Conservation (phyloP, 2,113 vertebrate species). For the Sinosuthora webbiana region DNA sequence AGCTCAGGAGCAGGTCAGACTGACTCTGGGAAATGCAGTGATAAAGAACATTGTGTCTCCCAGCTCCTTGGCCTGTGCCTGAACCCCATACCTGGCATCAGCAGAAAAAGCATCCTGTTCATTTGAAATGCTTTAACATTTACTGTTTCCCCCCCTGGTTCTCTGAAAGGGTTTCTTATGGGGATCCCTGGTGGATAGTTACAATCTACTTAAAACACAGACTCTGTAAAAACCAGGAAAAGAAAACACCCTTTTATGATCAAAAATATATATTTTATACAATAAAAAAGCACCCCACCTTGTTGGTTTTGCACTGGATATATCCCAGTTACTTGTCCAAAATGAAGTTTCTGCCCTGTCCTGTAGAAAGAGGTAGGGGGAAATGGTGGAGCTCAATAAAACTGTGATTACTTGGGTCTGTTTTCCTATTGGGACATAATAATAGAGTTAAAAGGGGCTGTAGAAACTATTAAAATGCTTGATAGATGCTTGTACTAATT, state of each 20-base stretch:
- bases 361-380: neutral
- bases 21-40: neutral
- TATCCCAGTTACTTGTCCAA: slow-evolving; percentile 6
- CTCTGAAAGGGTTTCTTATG: slow-evolving; percentile 37
- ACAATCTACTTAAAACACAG: slow-evolving; percentile 33
- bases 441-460: neutral
- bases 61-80: slow-evolving; percentile 6
- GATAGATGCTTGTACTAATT: neutral
- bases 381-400: slow-evolving; percentile 7
- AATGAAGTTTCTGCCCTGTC: slow-evolving; percentile 40
- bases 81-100: slow-evolving; percentile 36
- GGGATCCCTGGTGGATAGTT: slow-evolving; percentile 41
- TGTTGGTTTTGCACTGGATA: slow-evolving; percentile 13
- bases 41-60: slow-evolving; percentile 26
- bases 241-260: slow-evolving; percentile 56
- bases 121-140: slow-evolving; percentile 39
- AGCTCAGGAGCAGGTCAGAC: neutral
- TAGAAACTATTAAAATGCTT: neutral
- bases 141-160: slow-evolving; percentile 13
- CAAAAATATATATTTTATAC: neutral
- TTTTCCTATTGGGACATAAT: neutral
- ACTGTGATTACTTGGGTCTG: slow-evolving; percentile 6
- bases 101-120: slow-evolving; percentile 54
- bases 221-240: slow-evolving; percentile 44
- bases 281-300: neutral